Evolutionary conservation across 2,113 vertebrate genomes (phyloP).

Genomic region (Crotalus helleri): DNA sequence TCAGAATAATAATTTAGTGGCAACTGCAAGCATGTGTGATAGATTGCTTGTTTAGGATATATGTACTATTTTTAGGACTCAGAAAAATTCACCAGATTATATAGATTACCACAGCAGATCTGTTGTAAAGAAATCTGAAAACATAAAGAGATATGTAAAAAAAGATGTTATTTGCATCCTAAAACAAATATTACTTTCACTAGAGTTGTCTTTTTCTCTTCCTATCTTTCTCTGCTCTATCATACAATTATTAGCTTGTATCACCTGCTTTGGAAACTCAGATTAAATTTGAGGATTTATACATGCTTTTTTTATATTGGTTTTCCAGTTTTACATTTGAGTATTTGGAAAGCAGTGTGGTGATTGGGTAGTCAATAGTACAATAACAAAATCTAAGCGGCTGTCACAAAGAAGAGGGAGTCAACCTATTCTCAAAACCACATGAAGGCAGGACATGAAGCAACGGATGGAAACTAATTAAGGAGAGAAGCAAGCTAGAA

Average conservation of each 20-base stretch:
- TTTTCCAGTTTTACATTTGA: too few species aligned
- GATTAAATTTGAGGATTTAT: conserved; percentile 30
- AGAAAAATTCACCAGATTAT: not conserved
- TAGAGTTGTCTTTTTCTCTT: conserved; percentile 8
- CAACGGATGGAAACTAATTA: too few species aligned
- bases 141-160: not conserved
- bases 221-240: conserved; percentile 9
- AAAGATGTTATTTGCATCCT: conserved; percentile 15
- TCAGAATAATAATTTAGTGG: not conserved
- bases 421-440: too few species aligned
- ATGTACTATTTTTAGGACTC: not conserved
- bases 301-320: not conserved
- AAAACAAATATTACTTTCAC: conserved; percentile 24
- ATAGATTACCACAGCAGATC: not conserved
- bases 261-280: conserved; percentile 20
- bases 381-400: too few species aligned
- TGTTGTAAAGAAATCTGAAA: not conserved
- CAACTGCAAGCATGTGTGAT: not conserved
- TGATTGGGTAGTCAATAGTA: too few species aligned
- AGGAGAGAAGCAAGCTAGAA: too few species aligned
- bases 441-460: too few species aligned
- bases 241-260: conserved; percentile 35
- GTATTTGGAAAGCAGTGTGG: too few species aligned
- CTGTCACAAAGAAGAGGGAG: too few species aligned
- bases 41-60: not conserved